These are phyloP conservation scores for Caenorhabditis brenneri DNA, from an alignment of 1,140 invertebrate species.

Conservation along the genomic window DNA sequence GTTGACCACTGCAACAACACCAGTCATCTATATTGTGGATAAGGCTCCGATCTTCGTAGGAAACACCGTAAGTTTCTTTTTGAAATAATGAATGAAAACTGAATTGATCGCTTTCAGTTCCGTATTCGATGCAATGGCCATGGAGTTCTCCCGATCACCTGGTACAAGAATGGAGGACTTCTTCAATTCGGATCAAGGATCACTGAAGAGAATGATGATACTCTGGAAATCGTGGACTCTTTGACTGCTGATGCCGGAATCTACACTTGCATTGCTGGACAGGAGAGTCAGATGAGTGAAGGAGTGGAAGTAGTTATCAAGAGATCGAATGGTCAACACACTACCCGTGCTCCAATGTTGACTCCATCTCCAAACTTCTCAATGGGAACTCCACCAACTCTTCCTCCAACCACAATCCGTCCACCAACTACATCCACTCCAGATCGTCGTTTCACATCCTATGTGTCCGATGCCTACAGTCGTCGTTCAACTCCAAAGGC, in stretches of 20 bases:
- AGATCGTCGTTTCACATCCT: too few species aligned
- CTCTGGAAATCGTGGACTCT: constrained; percentile 15
- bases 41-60: constrained; percentile 25
- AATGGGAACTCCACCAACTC: constrained; percentile 35
- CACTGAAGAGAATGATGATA: constrained; percentile 31
- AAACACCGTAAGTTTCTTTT: not conserved
- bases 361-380: constrained; percentile 27
- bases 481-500: not conserved
- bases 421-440: not conserved
- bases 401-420: not conserved
- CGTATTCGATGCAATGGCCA: constrained; percentile 25
- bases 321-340: not conserved
- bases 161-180: constrained; percentile 52
- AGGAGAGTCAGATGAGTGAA: constrained; percentile 12
- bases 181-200: constrained; percentile 38
- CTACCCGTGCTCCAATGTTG: not conserved
- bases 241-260: constrained; percentile 17
- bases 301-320: constrained; percentile 31
- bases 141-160: constrained; percentile 33
- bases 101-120: constrained; percentile 48
- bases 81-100: not conserved
- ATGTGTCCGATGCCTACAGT: not conserved
- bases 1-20: constrained; percentile 32
- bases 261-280: constrained; percentile 28
- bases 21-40: constrained; percentile 34